Conservation (phyloP, 2,113 vertebrate genomes). For the Hiodon alosoides region DNA sequence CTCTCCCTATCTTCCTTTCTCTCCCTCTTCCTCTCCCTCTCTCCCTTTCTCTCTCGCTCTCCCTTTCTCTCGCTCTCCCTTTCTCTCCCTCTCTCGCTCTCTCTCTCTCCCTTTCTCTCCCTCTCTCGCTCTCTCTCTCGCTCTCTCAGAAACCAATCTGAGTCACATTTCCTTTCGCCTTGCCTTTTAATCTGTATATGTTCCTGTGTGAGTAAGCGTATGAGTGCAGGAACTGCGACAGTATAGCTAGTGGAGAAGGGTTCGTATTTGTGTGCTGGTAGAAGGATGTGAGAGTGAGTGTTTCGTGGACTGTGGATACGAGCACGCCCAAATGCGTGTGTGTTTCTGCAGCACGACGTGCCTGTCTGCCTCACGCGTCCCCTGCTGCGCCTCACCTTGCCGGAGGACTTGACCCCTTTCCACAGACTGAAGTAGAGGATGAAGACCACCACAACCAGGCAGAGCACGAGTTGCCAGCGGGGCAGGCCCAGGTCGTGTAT, state of each 20-base stretch:
- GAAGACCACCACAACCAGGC: slow-evolving; percentile 81
- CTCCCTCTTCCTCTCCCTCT: too few species aligned
- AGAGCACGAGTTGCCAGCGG: slow-evolving; percentile 83
- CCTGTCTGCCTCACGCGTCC: not conserved
- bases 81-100: too few species aligned
- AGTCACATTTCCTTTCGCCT: too few species aligned
- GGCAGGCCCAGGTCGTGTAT: slow-evolving; percentile 84
- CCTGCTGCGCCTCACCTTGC: slow-evolving; percentile 73
- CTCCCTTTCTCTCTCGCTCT: too few species aligned
- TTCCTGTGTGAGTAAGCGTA: too few species aligned
- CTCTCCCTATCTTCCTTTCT: too few species aligned
- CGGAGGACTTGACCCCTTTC: slow-evolving; percentile 98
- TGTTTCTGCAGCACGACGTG: not conserved
- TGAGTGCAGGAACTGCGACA: too few species aligned
- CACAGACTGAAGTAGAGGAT: slow-evolving; percentile 94
- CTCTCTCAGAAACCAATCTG: too few species aligned
- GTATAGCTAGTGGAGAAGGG: too few species aligned
- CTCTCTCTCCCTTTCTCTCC: too few species aligned
- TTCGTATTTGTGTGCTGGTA: not conserved
- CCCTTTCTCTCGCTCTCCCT: too few species aligned
- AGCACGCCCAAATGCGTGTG: not conserved
- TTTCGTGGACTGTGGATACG: not conserved
- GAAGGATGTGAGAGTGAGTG: not conserved
- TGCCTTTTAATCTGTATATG: not conserved
- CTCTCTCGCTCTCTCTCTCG: too few species aligned